Evolutionary conservation across 2,113 vertebrate species (phyloP).

Genomic region (Tamias sibiricus): DNA sequence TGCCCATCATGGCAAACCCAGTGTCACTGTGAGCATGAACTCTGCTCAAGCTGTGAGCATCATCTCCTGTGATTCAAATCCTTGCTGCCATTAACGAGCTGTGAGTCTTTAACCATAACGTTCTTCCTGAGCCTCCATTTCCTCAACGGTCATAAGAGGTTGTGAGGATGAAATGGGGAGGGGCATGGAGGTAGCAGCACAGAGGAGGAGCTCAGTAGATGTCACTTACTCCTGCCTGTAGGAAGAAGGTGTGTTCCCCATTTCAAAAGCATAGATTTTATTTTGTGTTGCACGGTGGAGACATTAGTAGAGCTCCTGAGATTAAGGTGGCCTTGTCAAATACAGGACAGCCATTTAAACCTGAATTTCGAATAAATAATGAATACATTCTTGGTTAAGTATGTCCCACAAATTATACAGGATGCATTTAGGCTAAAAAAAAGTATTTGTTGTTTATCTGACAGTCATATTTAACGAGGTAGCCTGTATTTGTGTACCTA

Average conservation of each 20-base stretch:
- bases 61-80: neutral
- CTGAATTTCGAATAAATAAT: conserved; percentile 38
- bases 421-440: neutral
- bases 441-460: neutral
- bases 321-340: neutral
- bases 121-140: neutral
- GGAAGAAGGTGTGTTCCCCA: neutral
- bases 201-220: neutral
- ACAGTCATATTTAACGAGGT: neutral
- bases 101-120: neutral
- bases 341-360: neutral
- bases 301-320: neutral
- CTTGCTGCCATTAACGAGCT: neutral
- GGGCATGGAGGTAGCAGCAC: neutral
- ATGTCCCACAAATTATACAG: neutral
- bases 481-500: neutral
- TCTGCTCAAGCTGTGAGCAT: neutral
- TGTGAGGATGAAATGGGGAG: neutral
- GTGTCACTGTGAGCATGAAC: neutral
- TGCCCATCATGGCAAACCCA: neutral
- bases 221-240: neutral
- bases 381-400: neutral
- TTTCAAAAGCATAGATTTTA: neutral
- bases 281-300: neutral
- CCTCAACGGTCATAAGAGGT: neutral